phyloP scores from a whole-genome alignment of 1,140 invertebrate species.

The Drosophila pachea region DNA sequence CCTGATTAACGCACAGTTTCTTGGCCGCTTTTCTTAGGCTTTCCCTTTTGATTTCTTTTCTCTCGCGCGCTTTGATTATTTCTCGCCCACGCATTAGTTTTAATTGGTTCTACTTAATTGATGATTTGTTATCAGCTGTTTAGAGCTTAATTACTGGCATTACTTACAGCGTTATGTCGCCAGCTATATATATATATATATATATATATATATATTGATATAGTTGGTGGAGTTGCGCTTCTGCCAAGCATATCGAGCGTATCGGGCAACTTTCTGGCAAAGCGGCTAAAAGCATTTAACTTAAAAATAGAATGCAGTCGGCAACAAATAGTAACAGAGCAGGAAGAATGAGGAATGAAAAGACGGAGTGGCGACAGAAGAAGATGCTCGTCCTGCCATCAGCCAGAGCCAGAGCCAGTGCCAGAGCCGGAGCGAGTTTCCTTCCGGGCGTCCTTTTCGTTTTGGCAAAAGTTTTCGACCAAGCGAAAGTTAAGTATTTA shows the following conservation, averaged over 20 bases:
- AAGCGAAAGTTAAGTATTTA: constrained; percentile 60
- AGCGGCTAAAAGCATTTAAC: constrained; percentile 70
- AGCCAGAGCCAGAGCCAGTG: constrained; percentile 16
- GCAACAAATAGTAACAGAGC: constrained; percentile 9
- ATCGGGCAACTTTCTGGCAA: constrained; percentile 52
- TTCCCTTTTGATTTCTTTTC: constrained; percentile 1
- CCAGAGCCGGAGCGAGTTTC: constrained; percentile 16
- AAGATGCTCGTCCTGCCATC: constrained; percentile 37
- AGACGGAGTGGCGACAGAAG: constrained; percentile 16
- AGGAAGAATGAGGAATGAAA: constrained; percentile 4
- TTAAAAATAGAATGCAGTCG: constrained; percentile 14
- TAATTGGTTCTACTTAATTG: constrained; percentile 68
- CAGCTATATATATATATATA: not conserved
- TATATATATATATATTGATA: too few relatives aligned
- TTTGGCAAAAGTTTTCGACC: constrained; percentile 51
- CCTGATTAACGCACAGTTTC: constrained; percentile 47
- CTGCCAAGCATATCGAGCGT: constrained; percentile 22
- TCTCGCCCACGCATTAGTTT: constrained; percentile 48
- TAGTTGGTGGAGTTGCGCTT: not conserved
- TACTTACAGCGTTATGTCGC: constrained; percentile 31
- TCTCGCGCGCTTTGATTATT: constrained; percentile 20
- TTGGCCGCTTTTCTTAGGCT: not conserved
- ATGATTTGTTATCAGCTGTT: constrained; percentile 73
- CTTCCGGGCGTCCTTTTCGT: constrained; percentile 20
- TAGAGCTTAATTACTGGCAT: constrained; percentile 68